phyloP scores from a whole-genome alignment of 2,797 vertebrate genomes.

The Delichon dasypus region DNA sequence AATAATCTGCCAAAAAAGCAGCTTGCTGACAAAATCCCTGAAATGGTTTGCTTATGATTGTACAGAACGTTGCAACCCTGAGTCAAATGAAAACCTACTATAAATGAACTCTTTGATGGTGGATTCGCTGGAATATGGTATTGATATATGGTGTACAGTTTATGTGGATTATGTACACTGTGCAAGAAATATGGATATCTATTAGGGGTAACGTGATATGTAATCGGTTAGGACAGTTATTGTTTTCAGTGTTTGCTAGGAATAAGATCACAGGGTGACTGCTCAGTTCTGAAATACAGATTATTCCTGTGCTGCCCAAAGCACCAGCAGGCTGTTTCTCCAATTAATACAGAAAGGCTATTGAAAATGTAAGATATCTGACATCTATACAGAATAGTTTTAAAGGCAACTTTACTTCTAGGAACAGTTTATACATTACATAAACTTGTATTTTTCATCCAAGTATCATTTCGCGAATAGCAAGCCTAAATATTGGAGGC shows the following conservation, averaged over 20 bases:
- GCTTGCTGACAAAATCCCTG: conserved; percentile 60
- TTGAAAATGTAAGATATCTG: conserved; percentile 70
- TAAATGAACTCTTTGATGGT: conserved; percentile 70
- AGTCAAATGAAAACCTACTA: conserved; percentile 60
- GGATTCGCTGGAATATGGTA: conserved; percentile 66
- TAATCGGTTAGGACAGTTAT: conserved; percentile 65
- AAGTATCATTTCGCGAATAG: conserved; percentile 86
- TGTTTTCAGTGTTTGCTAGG: conserved; percentile 59
- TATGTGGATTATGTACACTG: conserved; percentile 65
- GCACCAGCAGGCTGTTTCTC: conserved; percentile 12
- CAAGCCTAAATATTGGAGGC: conserved; percentile 87
- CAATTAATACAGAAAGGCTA: conserved; percentile 65
- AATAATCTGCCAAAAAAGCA: conserved; percentile 70
- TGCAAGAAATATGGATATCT: conserved; percentile 62
- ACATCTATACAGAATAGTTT: conserved; percentile 59
- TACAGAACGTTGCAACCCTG: conserved; percentile 56
- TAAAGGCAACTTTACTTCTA: conserved; percentile 69
- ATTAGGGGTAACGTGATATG: conserved; percentile 60
- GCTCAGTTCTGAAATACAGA: conserved; percentile 20
- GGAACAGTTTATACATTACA: conserved; percentile 73
- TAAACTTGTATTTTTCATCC: conserved; percentile 84
- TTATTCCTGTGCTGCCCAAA: conserved; percentile 17
- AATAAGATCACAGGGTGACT: conserved; percentile 45
- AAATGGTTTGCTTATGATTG: conserved; percentile 59
- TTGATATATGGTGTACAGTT: conserved; percentile 59